Conservation (phyloP, 2,113 vertebrate genomes). For the Carlito syrichta region DNA sequence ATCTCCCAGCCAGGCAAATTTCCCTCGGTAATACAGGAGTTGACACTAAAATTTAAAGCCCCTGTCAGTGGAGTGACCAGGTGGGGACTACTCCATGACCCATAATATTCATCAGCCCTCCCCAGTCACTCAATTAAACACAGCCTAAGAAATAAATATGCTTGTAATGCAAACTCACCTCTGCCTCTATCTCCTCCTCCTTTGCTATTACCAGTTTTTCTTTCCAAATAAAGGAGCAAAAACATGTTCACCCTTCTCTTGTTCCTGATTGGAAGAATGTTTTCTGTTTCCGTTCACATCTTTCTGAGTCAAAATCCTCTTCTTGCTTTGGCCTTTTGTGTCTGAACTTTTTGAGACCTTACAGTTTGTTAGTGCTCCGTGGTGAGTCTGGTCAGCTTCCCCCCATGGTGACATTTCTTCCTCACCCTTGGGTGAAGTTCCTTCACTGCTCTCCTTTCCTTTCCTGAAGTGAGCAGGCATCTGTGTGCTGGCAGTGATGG, state of each 20-base stretch:
- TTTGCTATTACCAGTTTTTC: not conserved
- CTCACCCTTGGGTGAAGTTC: not conserved
- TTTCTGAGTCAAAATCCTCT: not conserved
- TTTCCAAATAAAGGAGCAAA: not conserved
- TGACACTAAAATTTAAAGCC: not conserved
- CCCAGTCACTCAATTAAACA: not conserved
- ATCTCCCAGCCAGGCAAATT: not conserved
- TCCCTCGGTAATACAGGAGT: not conserved
- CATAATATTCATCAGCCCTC: not conserved
- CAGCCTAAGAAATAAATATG: not conserved
- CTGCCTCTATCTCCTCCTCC: not conserved
- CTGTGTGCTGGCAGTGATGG: not conserved
- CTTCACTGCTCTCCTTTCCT: no score
- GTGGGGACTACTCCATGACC: not conserved
- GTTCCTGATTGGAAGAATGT: not conserved
- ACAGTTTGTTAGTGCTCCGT: not conserved
- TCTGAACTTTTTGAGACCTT: not conserved
- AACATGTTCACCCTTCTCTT: not conserved
- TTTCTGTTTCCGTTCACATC: not conserved
- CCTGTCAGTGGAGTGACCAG: not conserved
- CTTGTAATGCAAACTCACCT: not conserved
- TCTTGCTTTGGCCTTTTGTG: not conserved
- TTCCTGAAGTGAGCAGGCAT: fast-evolving
- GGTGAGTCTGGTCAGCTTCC: not conserved
- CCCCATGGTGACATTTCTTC: not conserved